These are phyloP conservation scores for Acleris laterana DNA, from an alignment of 2,888 invertebrate species.

Conservation along the genomic window DNA sequence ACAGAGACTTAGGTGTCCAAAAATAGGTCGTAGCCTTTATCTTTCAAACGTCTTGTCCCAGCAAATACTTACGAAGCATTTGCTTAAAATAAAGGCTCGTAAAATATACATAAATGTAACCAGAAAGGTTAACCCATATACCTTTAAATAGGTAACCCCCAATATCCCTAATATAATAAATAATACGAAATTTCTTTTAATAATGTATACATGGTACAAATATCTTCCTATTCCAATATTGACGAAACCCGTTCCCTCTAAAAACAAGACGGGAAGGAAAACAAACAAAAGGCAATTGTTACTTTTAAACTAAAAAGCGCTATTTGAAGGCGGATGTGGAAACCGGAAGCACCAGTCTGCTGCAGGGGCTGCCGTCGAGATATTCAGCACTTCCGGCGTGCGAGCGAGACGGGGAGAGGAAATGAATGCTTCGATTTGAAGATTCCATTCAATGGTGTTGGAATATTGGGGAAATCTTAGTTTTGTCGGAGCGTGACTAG, in stretches of 20 bases:
- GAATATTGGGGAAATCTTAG: conserved; percentile 37
- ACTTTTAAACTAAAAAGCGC: conserved; percentile 61
- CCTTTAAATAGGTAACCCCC: too few relatives aligned
- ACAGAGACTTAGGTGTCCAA: too few relatives aligned
- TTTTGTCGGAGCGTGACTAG: conserved; percentile 21
- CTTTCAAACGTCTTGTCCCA: too few relatives aligned
- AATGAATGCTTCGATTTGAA: conserved; percentile 69
- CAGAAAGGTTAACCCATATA: too few relatives aligned
- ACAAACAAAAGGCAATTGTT: conserved; percentile 52
- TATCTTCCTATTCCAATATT: not conserved
- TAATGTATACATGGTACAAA: not conserved
- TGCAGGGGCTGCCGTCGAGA: conserved; percentile 62
- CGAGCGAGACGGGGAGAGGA: conserved; percentile 56
- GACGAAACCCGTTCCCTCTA: conserved; percentile 8
- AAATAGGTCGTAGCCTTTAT: too few relatives aligned
- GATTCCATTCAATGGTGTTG: conserved; percentile 54
- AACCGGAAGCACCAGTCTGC: conserved; percentile 75
- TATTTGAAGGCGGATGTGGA: conserved; percentile 68
- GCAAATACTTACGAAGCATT: too few relatives aligned
- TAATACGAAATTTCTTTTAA: too few relatives aligned
- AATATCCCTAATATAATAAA: too few relatives aligned
- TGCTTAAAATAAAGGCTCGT: too few relatives aligned
- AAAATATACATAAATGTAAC: too few relatives aligned
- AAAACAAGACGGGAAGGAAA: conserved; percentile 42
- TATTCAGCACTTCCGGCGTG: conserved; percentile 71